These are phyloP conservation scores for Heliconius melpomene DNA, from an alignment of 1,140 invertebrate genomes.

Conservation along the genomic window DNA sequence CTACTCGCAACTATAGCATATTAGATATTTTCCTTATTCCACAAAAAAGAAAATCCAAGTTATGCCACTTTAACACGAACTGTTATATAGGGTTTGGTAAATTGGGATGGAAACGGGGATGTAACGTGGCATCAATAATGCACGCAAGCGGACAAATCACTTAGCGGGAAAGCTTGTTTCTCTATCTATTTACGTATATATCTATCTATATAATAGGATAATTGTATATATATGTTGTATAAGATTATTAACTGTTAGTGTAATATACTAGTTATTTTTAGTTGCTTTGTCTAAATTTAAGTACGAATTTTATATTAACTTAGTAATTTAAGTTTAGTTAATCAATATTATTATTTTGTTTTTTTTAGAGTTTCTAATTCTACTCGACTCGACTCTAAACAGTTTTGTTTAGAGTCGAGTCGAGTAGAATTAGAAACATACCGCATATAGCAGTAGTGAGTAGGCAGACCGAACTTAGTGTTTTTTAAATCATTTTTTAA, in stretches of 20 bases:
- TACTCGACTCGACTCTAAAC: too few species aligned
- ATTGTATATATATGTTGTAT: neutral
- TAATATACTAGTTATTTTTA: neutral
- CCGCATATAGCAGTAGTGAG: too few species aligned
- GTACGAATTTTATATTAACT: neutral
- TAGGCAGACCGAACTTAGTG: too few species aligned
- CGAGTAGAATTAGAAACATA: too few species aligned
- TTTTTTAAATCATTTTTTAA: too few species aligned
- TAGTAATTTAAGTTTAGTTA: neutral
- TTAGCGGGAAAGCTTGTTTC: conserved; percentile 49
- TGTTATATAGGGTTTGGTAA: conserved; percentile 31
- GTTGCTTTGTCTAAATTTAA: neutral
- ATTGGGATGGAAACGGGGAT: conserved; percentile 42
- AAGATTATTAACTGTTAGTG: neutral
- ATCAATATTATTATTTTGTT: too few species aligned
- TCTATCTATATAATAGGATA: neutral
- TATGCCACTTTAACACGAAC: neutral
- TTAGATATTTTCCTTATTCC: neutral
- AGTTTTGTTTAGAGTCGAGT: too few species aligned
- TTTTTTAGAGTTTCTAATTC: too few species aligned
- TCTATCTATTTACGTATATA: conserved; percentile 18
- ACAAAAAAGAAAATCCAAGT: neutral
- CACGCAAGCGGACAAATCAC: conserved; percentile 68
- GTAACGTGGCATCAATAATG: conserved; percentile 61
- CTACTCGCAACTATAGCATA: too few species aligned